Percentiles rank a stretch among this genome's conserved stretches.
These are phyloP conservation scores for Ryuthela nishihirai DNA, from an alignment of 2,888 invertebrate genomes.

Conservation along the genomic window DNA sequence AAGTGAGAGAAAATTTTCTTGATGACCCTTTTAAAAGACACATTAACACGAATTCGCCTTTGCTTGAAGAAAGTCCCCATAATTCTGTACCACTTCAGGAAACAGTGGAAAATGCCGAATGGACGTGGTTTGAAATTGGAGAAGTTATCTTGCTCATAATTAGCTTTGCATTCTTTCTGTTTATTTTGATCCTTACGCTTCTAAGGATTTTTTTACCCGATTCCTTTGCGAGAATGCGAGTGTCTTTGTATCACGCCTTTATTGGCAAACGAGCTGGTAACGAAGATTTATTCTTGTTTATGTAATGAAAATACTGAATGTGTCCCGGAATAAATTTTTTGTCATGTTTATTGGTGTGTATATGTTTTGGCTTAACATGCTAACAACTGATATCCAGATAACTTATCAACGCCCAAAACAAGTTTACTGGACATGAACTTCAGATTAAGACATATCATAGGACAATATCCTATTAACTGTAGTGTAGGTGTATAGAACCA, in stretches of 20 bases:
- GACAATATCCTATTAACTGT: no score
- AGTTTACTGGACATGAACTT: no score
- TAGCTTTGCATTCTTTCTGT: not conserved
- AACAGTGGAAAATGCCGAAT: not conserved
- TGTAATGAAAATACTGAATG: conserved; percentile 4
- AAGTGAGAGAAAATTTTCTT: conserved; percentile 17
- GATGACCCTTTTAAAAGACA: conserved; percentile 20
- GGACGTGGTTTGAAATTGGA: conserved; percentile 5
- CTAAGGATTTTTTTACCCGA: conserved; percentile 12
- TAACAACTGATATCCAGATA: no score
- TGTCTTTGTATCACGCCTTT: conserved; percentile 7
- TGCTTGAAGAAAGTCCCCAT: conserved; percentile 4
- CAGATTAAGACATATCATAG: no score
- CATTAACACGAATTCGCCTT: conserved; percentile 7
- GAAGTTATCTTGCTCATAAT: not conserved
- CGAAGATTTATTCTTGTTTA: conserved; percentile 20
- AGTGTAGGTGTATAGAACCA: no score
- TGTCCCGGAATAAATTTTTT: no score
- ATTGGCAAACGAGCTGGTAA: conserved; percentile 5
- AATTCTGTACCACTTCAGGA: not conserved
- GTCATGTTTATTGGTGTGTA: no score
- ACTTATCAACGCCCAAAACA: no score
- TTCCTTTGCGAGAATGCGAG: conserved; percentile 21
- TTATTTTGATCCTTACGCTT: not conserved
- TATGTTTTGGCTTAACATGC: no score